Base-by-base conservation (phyloP, 2,888 invertebrate species). In the Sthenelais limicola region DNA sequence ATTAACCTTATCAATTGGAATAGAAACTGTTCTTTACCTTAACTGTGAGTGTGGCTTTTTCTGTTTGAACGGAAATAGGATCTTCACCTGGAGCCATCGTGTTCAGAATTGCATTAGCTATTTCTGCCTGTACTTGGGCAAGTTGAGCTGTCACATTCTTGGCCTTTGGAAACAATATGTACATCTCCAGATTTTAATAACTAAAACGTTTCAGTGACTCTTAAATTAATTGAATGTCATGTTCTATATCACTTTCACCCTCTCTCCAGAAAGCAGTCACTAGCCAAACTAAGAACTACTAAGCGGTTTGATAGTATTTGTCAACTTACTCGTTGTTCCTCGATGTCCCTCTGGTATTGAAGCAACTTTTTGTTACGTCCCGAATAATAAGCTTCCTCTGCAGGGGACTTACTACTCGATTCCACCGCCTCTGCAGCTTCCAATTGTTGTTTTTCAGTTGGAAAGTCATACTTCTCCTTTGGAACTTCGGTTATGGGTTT, bases 71-170 rank as follows among this genome's bases (percentile, higher is more conserved):
- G 33, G 56, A 33, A 33, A 56, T 21, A 1, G 56, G 56, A 33
- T 56, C 56, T 21, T 56, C 56, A 15, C 56, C 56, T 30, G 56
- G 30, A 2, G 24, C 56, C 4, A 56, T 32, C 7, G 56, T 56
- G 2, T 30, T 33, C 12, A 56, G 18, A 33, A 56, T 56, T 32
- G 56, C 56, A 32, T 32, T 56, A 33, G 56, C 56, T 33, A 56
- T 5, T 9, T 56, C 56, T 33, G 30, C 56, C 56, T 56, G 56
- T 2, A 56, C 56, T n/a, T 56, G 56, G 21, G 15, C 56, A 2
- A 56, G 56, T 33, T 56, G 56, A 1, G 28, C 56, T 15, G 56
- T 56, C 56, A 56, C 56, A 12, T 56, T 32, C 56, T 56, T 56
- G 1, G 56, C 56, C 56, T 56, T 32, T 4, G 33, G 5, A 18